Evolutionary conservation across 1,140 invertebrate species (phyloP).

Genomic region (Ceratoteleas bidentatus): DNA sequence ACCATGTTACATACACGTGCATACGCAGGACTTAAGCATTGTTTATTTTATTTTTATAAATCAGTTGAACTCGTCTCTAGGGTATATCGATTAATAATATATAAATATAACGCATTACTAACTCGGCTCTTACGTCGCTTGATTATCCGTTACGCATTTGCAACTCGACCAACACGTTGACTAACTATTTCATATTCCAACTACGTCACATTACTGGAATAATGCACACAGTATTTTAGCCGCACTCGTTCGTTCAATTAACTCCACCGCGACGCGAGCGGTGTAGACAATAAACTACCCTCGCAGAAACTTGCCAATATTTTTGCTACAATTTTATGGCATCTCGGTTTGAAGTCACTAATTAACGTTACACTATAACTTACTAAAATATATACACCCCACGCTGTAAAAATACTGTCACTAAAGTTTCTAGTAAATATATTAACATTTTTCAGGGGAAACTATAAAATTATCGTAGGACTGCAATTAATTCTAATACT

Average conservation of each 20-base stretch:
- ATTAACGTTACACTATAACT: not conserved
- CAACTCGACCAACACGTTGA: not conserved
- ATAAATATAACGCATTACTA: too few relatives aligned
- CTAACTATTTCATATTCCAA: not conserved
- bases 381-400: not conserved
- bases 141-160: not conserved
- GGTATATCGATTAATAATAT: too few relatives aligned
- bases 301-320: constrained; percentile 5
- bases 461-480: too few relatives aligned
- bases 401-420: not conserved
- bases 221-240: not conserved
- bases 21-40: not conserved
- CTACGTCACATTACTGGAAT: not conserved
- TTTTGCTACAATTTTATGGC: constrained; percentile 4
- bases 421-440: too few relatives aligned
- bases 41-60: not conserved
- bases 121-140: too few relatives aligned
- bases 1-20: not conserved
- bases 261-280: not conserved
- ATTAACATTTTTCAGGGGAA: too few relatives aligned
- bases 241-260: not conserved
- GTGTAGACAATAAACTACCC: constrained; percentile 1
- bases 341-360: constrained; percentile 4
- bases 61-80: not conserved
- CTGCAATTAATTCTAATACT: too few relatives aligned